These are phyloP conservation scores for Tachysurus fulvidraco DNA, from an alignment of 2,113 vertebrate species.

Conservation along the genomic window DNA sequence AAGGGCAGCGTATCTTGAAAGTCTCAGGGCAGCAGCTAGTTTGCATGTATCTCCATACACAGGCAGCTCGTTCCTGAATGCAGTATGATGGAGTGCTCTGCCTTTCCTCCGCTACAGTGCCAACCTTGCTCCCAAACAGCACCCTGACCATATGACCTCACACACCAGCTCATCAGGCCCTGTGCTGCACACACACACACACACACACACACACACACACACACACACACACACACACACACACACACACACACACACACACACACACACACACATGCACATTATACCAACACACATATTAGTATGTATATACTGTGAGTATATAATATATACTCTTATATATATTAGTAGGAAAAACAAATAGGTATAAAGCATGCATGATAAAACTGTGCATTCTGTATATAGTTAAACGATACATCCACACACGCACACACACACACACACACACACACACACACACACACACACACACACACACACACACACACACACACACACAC, in stretches of 20 bases:
- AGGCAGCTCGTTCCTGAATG: conserved; percentile 51
- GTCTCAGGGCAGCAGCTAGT: conserved; percentile 58
- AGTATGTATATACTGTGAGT: background rate
- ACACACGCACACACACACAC: conserved; percentile 47
- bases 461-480: conserved; percentile 47
- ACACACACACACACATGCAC: conserved; percentile 13
- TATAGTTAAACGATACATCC: conserved; percentile 3
- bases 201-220: too few species aligned
- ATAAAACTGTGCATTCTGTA: background rate
- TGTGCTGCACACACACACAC: conserved; percentile 35
- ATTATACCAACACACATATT: conserved; percentile 6
- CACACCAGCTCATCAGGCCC: conserved; percentile 57
- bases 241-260: conserved; percentile 22
- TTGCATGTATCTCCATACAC: conserved; percentile 62
- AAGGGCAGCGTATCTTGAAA: conserved; percentile 39
- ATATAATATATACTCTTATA: background rate
- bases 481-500: conserved; percentile 37
- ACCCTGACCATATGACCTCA: conserved; percentile 56
- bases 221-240: conserved; percentile 25
- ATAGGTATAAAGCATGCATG: conserved; percentile 1
- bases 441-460: conserved; percentile 35
- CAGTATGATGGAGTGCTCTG: conserved; percentile 55
- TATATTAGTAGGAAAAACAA: background rate
- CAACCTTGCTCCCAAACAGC: conserved; percentile 55
- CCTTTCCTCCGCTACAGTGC: conserved; percentile 45